phyloP scores from a whole-genome alignment of 1,140 invertebrate species.

The Mactra quadrangularis region DNA sequence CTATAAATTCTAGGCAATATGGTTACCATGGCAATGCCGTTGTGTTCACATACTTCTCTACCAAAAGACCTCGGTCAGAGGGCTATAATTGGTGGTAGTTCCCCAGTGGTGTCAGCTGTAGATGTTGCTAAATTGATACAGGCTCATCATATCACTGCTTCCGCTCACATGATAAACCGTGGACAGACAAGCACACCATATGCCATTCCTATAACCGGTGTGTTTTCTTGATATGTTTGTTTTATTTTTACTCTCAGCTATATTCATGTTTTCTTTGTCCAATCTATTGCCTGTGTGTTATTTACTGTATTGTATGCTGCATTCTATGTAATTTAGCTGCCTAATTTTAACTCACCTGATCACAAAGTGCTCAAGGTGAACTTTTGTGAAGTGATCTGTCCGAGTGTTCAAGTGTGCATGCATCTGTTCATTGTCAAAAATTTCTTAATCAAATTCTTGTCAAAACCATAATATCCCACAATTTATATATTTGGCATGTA shows the following conservation, averaged over 20 bases:
- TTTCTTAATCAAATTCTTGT: too few relatives aligned
- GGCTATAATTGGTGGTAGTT: slow-evolving; percentile 18
- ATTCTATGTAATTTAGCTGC: too few relatives aligned
- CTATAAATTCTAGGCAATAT: slow-evolving; percentile 12
- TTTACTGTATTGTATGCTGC: too few relatives aligned
- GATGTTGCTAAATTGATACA: slow-evolving; percentile 57
- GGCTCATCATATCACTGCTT: slow-evolving; percentile 8
- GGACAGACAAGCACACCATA: slow-evolving; percentile 31
- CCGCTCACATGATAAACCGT: slow-evolving; percentile 1
- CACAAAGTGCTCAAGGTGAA: too few relatives aligned
- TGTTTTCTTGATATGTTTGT: too few relatives aligned
- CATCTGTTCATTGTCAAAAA: too few relatives aligned
- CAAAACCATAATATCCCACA: too few relatives aligned
- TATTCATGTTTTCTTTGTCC: background rate
- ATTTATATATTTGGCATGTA: too few relatives aligned
- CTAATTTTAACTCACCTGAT: too few relatives aligned
- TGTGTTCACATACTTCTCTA: background rate
- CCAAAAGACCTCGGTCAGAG: slow-evolving; percentile 33
- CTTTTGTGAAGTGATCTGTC: too few relatives aligned
- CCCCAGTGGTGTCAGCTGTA: slow-evolving; percentile 9
- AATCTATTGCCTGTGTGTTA: too few relatives aligned
- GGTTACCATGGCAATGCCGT: background rate
- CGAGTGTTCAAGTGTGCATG: too few relatives aligned
- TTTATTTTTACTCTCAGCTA: background rate
- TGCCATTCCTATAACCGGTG: slow-evolving; percentile 48